Conservation (phyloP, 2,888 invertebrate genomes). For the Spodoptera picta region DNA sequence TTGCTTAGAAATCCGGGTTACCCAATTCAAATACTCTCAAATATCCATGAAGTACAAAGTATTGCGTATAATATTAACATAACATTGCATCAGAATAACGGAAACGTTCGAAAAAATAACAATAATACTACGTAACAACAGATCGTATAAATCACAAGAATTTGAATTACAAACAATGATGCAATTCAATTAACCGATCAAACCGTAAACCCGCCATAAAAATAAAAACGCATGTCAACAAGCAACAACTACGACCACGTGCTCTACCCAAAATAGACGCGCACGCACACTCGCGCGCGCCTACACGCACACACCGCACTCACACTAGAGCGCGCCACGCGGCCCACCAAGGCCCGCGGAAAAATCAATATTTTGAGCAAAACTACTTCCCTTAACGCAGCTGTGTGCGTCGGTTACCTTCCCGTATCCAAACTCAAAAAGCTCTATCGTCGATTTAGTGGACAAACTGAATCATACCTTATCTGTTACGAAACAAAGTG, state of each 20-base stretch:
- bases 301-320: slow-evolving; percentile 56
- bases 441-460: slow-evolving; percentile 58
- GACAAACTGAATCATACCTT: slow-evolving; percentile 76
- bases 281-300: slow-evolving; percentile 67
- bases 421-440: slow-evolving; percentile 56
- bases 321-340: slow-evolving; percentile 65
- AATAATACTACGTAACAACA: slow-evolving; percentile 8
- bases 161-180: slow-evolving; percentile 68
- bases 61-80: too few species aligned
- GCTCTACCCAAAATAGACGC: slow-evolving; percentile 85
- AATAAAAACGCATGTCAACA: slow-evolving; percentile 88
- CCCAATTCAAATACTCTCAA: too few species aligned
- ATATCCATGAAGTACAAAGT: too few species aligned
- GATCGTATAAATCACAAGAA: slow-evolving; percentile 47
- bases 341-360: slow-evolving; percentile 78
- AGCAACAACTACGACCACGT: slow-evolving; percentile 87
- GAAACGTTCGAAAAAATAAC: background rate
- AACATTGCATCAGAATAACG: background rate
- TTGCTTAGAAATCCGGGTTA: too few species aligned
- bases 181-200: slow-evolving; percentile 79
- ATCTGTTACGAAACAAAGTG: slow-evolving; percentile 74
- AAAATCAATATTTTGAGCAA: slow-evolving; percentile 89
- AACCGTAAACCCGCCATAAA: slow-evolving; percentile 77
- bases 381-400: slow-evolving; percentile 85
- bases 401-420: slow-evolving; percentile 78